These are phyloP conservation scores for Trachymyrmex septentrionalis DNA, from an alignment of 1,140 invertebrate genomes.

Conservation along the genomic window DNA sequence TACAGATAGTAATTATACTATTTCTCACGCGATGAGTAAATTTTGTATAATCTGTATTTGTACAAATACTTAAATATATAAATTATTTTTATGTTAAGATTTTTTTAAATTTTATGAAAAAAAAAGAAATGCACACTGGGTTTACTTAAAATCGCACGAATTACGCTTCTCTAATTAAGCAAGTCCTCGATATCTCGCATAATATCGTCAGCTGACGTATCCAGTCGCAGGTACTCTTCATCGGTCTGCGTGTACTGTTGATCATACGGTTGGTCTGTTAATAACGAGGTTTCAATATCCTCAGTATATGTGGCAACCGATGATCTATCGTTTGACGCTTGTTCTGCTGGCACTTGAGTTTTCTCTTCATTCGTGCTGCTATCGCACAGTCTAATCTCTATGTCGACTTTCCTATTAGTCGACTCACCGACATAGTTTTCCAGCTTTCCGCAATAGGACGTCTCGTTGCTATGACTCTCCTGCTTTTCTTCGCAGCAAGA, in stretches of 20 bases:
- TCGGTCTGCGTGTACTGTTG: slow-evolving; percentile 57
- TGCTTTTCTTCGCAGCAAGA: not conserved
- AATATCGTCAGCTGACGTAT: slow-evolving; percentile 81
- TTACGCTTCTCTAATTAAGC: slow-evolving; percentile 72
- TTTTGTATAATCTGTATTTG: not conserved
- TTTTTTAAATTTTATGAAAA: not conserved
- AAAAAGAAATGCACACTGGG: not conserved
- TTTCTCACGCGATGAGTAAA: not conserved
- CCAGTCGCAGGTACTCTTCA: slow-evolving; percentile 75
- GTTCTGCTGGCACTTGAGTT: slow-evolving; percentile 22
- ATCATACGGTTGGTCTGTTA: slow-evolving; percentile 8
- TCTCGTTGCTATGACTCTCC: not conserved
- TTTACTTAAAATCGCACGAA: slow-evolving; percentile 25
- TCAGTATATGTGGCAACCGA: not conserved
- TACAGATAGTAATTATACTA: not conserved
- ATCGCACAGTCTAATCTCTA: slow-evolving; percentile 81
- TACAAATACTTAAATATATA: slow-evolving; percentile 18
- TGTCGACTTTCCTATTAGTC: slow-evolving; percentile 59
- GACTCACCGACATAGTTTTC: not conserved
- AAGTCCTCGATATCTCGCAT: slow-evolving; percentile 84
- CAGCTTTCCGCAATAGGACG: not conserved
- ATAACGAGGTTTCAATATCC: slow-evolving; percentile 28
- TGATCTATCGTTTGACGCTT: not conserved
- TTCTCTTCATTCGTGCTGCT: slow-evolving; percentile 78
- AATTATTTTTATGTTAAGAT: slow-evolving; percentile 13